Base-by-base conservation (phyloP, 2,888 invertebrate genomes). In the Loripinus fragilis region DNA sequence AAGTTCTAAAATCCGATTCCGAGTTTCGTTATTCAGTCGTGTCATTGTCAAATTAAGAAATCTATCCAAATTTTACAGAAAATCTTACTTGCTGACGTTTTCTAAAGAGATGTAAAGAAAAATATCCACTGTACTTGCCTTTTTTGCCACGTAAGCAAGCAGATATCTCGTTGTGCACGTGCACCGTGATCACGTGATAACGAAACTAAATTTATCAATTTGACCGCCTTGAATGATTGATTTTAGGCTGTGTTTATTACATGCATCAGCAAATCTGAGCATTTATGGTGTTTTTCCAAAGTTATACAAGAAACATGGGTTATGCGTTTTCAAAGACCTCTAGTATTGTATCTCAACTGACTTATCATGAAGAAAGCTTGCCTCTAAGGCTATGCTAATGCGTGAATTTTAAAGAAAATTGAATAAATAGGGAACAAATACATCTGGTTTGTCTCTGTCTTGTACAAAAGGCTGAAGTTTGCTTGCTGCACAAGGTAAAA, bases 1-100 rank as follows among this genome's bases (percentile, higher is more conserved):
- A 55, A 55, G 55, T 8, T 28, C 55, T 25, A 55, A 23, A 55
- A 55, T 55, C 55, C 55, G 25, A 55, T 55, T 55, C 28, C 55
- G 55, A 55, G 23, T 55, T 55, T 55, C 55, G 28, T 55, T 55
- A 55, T 28, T 55, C 28, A 55, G 28, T 3, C 55, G 23, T 55
- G 55, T 25, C 55, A 55, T 55, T 3, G 5, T 55, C 30, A 28
- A 55, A 17, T 55, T 5, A 7, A 8, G 23, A 55, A 25, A 17
- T 7, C 28, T 55, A 55, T 55, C 7, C 28, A 55, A n/a, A n/a
- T n/a, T n/a, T n/a, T n/a, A n/a, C n/a, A n/a, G n/a, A n/a, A n/a
- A n/a, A n/a, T n/a, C n/a, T n/a, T n/a, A n/a, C n/a, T n/a, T n/a
- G n/a, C n/a, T n/a, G n/a, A n/a, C n/a, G n/a, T n/a, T n/a, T n/a